These are phyloP conservation scores for Serilophus lunatus DNA, from an alignment of 2,113 vertebrate species.

Conservation along the genomic window DNA sequence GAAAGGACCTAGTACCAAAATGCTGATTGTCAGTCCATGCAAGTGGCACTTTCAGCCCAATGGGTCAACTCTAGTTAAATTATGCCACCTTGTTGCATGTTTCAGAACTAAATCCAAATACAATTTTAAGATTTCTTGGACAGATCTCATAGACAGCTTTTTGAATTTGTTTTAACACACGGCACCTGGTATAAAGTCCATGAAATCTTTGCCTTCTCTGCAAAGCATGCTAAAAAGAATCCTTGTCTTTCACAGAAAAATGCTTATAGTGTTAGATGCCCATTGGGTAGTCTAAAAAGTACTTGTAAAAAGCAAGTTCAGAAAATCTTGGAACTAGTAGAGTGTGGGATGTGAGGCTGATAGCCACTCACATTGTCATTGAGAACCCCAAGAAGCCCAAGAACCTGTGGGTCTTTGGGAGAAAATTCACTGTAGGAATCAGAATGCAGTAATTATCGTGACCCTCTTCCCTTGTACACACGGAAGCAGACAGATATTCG, in stretches of 20 bases:
- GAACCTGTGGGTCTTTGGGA: background rate
- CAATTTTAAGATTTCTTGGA: background rate
- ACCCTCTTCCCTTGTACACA: background rate
- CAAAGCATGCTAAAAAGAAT: background rate
- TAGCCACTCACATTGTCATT: background rate
- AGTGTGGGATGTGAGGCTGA: background rate
- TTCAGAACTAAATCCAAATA: background rate
- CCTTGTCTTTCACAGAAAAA: background rate
- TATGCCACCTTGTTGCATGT: background rate
- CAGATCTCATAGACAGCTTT: background rate
- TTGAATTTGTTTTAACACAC: background rate
- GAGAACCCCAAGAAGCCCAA: background rate
- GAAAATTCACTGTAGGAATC: background rate
- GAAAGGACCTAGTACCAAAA: background rate
- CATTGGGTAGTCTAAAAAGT: background rate
- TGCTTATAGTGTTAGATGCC: background rate
- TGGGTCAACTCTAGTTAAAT: background rate
- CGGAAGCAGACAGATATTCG: background rate
- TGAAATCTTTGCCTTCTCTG: background rate
- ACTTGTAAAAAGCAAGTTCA: background rate
- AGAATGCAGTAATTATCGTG: rapidly evolving
- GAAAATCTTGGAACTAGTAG: background rate
- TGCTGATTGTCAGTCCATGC: background rate
- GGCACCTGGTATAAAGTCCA: background rate
- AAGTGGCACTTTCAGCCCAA: background rate